Conservation (phyloP, 1,140 invertebrate genomes). For the Cylas formicarius region DNA sequence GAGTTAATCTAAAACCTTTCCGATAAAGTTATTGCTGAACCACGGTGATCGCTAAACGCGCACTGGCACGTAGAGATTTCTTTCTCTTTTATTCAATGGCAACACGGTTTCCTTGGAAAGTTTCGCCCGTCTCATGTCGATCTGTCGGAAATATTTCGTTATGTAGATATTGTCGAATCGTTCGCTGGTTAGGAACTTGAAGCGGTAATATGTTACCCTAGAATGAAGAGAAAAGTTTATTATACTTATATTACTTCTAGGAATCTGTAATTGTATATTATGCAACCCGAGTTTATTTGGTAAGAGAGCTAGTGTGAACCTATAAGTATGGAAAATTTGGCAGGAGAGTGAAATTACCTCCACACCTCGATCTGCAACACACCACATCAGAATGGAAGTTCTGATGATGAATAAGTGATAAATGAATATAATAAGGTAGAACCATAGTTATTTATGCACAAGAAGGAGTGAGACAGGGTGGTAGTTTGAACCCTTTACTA, state of each 20-base stretch:
- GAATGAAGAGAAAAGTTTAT: slow-evolving; percentile 23
- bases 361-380: no score
- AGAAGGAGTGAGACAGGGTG: no score
- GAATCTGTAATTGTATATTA: background rate
- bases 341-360: no score
- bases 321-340: no score
- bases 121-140: slow-evolving; percentile 58
- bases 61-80: slow-evolving; percentile 55
- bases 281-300: no score
- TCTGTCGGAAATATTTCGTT: slow-evolving; percentile 56
- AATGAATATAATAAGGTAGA: no score
- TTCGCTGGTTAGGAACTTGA: slow-evolving; percentile 63
- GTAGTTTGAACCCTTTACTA: no score
- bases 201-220: slow-evolving; percentile 63
- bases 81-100: slow-evolving; percentile 62
- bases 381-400: no score
- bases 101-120: slow-evolving; percentile 50
- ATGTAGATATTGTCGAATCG: slow-evolving; percentile 70
- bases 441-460: no score
- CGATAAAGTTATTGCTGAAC: background rate
- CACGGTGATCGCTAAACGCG: slow-evolving; percentile 8
- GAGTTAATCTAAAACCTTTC: slow-evolving; percentile 46
- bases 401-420: no score
- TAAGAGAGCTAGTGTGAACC: no score
- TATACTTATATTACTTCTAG: background rate